A percentile compares a stretch with the other conserved stretches of the same genome.
Evolutionary conservation across 2,888 invertebrate species (phyloP).

Genomic region (Cheiracanthium punctorium): DNA sequence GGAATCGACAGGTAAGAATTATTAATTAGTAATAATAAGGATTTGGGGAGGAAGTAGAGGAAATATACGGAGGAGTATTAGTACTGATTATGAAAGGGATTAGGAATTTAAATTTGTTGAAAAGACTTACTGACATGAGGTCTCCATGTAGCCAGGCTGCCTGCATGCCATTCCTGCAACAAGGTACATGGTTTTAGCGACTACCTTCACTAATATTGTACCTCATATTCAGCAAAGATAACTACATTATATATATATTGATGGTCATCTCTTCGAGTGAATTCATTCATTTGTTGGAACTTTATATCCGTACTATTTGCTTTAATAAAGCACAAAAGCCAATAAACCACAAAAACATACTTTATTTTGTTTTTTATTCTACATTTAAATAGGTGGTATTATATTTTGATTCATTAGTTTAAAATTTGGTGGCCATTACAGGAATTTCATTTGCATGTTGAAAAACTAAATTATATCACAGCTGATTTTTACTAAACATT

Average conservation of each 20-base stretch:
- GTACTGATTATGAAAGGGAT: constrained; percentile 46
- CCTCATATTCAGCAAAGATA: neutral
- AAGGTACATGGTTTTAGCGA: constrained; percentile 70
- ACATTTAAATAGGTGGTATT: too few species aligned
- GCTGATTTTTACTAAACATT: too few species aligned
- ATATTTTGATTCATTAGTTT: too few species aligned
- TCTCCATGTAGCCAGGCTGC: constrained; percentile 72
- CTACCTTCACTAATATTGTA: constrained; percentile 17
- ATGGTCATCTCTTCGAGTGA: neutral
- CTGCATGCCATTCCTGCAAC: constrained; percentile 71
- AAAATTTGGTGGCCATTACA: too few species aligned
- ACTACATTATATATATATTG: neutral
- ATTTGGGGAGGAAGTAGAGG: constrained; percentile 30
- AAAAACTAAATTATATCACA: too few species aligned
- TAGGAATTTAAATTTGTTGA: constrained; percentile 48
- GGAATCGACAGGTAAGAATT: constrained; percentile 51
- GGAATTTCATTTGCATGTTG: too few species aligned
- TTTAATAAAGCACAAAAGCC: too few species aligned
- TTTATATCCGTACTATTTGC: too few species aligned
- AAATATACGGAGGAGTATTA: constrained; percentile 33
- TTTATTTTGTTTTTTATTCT: too few species aligned
- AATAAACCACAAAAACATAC: too few species aligned
- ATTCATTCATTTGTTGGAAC: neutral
- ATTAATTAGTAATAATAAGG: constrained; percentile 48
- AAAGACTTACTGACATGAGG: constrained; percentile 72